Evolutionary conservation across 1,140 invertebrate species (phyloP).

Genomic region (Philotrypesis tridentata): DNA sequence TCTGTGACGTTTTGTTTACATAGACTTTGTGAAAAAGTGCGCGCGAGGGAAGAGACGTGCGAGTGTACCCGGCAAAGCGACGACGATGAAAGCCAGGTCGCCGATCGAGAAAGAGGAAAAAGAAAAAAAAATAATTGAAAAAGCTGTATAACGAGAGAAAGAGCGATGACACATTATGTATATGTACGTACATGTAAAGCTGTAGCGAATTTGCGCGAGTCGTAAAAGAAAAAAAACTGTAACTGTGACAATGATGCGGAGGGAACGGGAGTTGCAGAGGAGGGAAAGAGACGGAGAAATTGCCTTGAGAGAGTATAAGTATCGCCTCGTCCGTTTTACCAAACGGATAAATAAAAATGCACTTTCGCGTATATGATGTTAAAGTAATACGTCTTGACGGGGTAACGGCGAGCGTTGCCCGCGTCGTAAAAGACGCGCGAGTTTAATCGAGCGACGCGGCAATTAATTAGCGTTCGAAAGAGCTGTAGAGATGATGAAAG

Average conservation of each 20-base stretch:
- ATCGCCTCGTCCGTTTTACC: constrained; percentile 28
- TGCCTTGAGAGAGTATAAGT: constrained; percentile 44
- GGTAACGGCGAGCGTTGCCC: not conserved
- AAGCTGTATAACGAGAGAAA: not conserved
- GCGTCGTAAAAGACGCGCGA: not conserved
- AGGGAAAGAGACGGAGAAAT: not conserved
- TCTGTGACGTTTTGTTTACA: not conserved
- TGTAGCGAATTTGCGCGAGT: not conserved
- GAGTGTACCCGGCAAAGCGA: not conserved
- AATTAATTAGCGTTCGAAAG: constrained; percentile 31
- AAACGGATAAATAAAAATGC: constrained; percentile 30
- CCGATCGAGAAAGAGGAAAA: not conserved
- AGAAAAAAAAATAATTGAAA: not conserved
- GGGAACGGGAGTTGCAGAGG: not conserved
- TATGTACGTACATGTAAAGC: no score
- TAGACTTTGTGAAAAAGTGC: not conserved
- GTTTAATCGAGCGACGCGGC: not conserved
- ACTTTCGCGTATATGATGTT: constrained; percentile 6
- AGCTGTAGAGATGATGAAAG: not conserved
- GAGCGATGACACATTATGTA: not conserved
- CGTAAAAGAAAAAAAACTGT: not conserved
- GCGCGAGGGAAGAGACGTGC: not conserved
- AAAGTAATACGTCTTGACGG: not conserved
- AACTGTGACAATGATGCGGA: not conserved
- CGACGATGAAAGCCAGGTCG: not conserved